phyloP scores from a whole-genome alignment of 2,113 vertebrate genomes.

The Emydura subglobosa region DNA sequence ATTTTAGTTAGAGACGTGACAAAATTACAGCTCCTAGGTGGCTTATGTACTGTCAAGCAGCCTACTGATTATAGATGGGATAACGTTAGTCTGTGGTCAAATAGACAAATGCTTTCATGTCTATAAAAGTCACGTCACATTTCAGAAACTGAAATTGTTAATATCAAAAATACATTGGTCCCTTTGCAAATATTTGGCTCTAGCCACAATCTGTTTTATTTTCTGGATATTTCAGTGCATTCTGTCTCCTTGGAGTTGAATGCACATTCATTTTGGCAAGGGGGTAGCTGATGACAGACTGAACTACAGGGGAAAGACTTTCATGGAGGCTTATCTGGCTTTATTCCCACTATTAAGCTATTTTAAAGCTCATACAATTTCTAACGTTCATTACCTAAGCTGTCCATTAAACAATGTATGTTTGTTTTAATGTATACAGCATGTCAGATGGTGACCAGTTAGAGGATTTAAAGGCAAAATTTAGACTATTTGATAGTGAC shows the following conservation, averaged over 20 bases:
- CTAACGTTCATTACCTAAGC: background rate
- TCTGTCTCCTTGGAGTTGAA: background rate
- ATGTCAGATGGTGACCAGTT: background rate
- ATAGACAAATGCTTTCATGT: background rate
- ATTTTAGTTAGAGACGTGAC: background rate
- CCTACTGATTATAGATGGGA: background rate
- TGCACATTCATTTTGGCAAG: background rate
- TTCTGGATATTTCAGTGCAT: too few relatives aligned
- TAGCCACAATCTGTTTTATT: background rate
- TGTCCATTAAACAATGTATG: background rate
- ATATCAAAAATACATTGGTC: background rate
- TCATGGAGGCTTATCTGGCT: background rate
- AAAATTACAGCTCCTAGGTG: background rate
- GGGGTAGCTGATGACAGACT: background rate
- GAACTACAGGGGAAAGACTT: background rate
- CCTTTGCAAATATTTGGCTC: background rate
- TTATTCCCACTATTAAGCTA: background rate
- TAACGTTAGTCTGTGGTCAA: background rate
- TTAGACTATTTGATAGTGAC: background rate
- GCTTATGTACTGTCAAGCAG: background rate
- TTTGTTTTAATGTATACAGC: background rate
- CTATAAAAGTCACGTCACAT: background rate
- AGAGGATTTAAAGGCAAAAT: conserved; percentile 12
- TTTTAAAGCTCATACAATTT: background rate
- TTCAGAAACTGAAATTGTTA: background rate